These are phyloP conservation scores for Mycteria americana DNA, from an alignment of 2,797 vertebrate species.

Conservation along the genomic window DNA sequence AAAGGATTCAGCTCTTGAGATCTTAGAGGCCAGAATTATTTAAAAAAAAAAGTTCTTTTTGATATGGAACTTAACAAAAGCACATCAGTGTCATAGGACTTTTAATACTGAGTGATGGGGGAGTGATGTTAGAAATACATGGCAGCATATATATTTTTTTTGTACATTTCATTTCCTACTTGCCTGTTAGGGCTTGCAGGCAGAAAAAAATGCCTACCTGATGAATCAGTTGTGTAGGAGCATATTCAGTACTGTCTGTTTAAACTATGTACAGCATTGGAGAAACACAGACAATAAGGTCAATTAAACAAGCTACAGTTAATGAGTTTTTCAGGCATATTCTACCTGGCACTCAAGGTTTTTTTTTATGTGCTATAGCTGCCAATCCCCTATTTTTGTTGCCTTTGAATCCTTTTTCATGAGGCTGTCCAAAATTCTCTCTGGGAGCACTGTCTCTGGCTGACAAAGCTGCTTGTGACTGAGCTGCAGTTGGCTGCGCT, in stretches of 20 bases:
- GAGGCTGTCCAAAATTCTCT: not conserved
- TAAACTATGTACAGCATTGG: not conserved
- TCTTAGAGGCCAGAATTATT: not conserved
- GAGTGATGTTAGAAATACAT: not conserved
- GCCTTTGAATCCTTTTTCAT: not conserved
- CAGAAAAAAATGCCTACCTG: not conserved
- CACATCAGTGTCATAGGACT: not conserved
- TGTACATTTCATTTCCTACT: not conserved
- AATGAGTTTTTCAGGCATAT: not conserved
- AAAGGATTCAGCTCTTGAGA: not conserved
- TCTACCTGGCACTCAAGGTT: not conserved
- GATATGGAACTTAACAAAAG: not conserved
- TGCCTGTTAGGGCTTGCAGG: not conserved
- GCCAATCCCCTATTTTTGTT: not conserved
- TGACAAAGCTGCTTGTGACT: not conserved
- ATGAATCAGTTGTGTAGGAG: no score
- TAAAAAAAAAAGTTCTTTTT: not conserved
- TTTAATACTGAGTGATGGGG: not conserved
- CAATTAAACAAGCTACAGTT: not conserved
- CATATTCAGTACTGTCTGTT: not conserved
- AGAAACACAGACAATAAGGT: not conserved
- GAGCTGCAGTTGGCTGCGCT: not conserved
- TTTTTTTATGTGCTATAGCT: not conserved
- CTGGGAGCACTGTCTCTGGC: not conserved
- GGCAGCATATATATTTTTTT: no score